These are phyloP conservation scores for Cotesia glomerata DNA, from an alignment of 1,140 invertebrate species.

Conservation along the genomic window DNA sequence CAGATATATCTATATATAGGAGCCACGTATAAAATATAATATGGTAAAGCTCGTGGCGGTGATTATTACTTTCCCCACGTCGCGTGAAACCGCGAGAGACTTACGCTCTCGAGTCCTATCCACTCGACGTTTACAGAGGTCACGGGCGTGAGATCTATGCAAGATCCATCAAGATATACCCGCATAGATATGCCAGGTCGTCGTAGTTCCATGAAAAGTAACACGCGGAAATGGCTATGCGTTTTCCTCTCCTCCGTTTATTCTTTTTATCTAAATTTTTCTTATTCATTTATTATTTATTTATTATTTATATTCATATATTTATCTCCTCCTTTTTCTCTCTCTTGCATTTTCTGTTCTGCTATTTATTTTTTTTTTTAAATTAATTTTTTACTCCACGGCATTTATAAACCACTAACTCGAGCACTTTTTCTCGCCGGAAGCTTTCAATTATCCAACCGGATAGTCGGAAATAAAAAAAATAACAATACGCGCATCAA, in stretches of 20 bases:
- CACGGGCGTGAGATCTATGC: constrained; percentile 57
- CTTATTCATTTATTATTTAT: neutral
- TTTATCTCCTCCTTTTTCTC: neutral
- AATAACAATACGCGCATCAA: constrained; percentile 2
- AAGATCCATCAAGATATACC: constrained; percentile 45
- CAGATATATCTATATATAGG: constrained; percentile 21
- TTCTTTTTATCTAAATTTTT: neutral
- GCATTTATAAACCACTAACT: neutral
- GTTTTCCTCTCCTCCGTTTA: constrained; percentile 7
- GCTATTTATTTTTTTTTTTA: constrained; percentile 8
- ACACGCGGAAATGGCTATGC: constrained; percentile 27
- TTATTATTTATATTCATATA: neutral
- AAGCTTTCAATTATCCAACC: constrained; percentile 16
- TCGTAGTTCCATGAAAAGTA: constrained; percentile 36
- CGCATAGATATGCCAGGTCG: constrained; percentile 42
- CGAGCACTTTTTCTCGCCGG: constrained; percentile 1
- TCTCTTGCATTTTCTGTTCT: neutral
- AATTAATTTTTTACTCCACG: neutral
- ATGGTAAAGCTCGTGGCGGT: neutral
- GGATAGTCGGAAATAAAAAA: neutral
- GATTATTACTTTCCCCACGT: constrained; percentile 50
- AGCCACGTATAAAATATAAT: constrained; percentile 26
- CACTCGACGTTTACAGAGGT: constrained; percentile 51
- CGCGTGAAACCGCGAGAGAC: constrained; percentile 33
- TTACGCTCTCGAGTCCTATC: constrained; percentile 12